These are phyloP conservation scores for Nyctibius grandis DNA, from an alignment of 2,797 vertebrate genomes.

Conservation along the genomic window DNA sequence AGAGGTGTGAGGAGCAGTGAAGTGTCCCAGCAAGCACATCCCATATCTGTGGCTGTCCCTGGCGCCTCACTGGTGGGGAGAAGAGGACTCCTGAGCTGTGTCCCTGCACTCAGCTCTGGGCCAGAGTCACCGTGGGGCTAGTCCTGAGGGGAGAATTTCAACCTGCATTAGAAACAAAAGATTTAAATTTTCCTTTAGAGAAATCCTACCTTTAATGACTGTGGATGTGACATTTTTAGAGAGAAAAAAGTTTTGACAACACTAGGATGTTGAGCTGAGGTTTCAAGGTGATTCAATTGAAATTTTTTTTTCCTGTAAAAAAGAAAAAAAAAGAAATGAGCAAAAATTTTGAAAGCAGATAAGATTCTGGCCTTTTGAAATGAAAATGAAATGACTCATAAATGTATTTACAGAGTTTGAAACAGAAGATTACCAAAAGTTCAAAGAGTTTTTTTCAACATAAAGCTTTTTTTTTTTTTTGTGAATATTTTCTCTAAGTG, in stretches of 20 bases:
- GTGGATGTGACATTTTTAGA: neutral
- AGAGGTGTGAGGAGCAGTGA: neutral
- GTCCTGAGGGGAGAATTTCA: neutral
- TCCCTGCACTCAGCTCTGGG: no score
- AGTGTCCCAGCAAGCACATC: neutral
- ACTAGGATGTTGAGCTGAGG: neutral
- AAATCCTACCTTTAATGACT: neutral
- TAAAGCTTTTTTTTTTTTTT: neutral
- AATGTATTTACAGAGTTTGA: neutral
- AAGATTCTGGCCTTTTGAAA: neutral
- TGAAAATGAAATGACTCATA: neutral
- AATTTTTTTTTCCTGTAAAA: neutral
- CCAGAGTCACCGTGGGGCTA: neutral
- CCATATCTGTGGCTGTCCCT: neutral
- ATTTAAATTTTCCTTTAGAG: neutral
- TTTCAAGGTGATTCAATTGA: neutral
- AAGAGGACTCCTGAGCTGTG: neutral
- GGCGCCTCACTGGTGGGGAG: accelerated
- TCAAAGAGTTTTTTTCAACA: neutral
- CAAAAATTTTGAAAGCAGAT: neutral
- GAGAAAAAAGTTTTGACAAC: neutral
- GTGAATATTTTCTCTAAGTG: neutral
- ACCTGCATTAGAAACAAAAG: neutral
- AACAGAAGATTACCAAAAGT: neutral
- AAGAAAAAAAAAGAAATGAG: neutral